Evolutionary conservation across 2,113 vertebrate species (phyloP).

Genomic region (Lepus europaeus): DNA sequence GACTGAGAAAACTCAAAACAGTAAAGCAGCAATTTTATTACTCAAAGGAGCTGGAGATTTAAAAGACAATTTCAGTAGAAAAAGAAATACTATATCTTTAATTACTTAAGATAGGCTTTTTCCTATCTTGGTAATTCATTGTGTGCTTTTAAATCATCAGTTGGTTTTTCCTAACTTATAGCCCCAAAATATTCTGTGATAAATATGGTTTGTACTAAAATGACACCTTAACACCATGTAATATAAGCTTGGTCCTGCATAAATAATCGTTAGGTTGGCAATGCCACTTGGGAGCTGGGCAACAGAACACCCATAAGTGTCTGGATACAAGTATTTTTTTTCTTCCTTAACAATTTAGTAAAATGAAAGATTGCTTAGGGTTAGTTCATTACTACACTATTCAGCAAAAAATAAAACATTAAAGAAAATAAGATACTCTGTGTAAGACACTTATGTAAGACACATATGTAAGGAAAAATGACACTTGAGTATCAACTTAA

Average conservation of each 20-base stretch:
- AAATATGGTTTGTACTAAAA: slow-evolving; percentile 12
- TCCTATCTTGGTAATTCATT: neutral
- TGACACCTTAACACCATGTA: slow-evolving; percentile 27
- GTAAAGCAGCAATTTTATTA: slow-evolving; percentile 32
- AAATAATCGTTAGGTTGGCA: slow-evolving; percentile 28
- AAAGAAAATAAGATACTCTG: slow-evolving; percentile 4
- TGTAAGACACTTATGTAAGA: too few species aligned
- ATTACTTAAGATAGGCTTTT: slow-evolving; percentile 41
- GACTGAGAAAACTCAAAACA: slow-evolving; percentile 31
- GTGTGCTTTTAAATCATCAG: slow-evolving; percentile 8
- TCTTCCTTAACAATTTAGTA: slow-evolving; percentile 40
- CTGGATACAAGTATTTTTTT: slow-evolving; percentile 45
- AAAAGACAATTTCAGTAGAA: slow-evolving; percentile 34
- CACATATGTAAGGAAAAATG: slow-evolving; percentile 55
- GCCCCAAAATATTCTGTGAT: slow-evolving; percentile 10
- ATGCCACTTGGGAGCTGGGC: neutral
- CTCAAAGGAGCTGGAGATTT: slow-evolving; percentile 39
- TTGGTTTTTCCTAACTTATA: slow-evolving; percentile 49
- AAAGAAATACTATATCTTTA: slow-evolving; percentile 33
- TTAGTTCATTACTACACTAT: slow-evolving; percentile 58
- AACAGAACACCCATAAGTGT: slow-evolving; percentile 30
- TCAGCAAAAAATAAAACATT: slow-evolving; percentile 55
- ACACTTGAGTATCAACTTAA: slow-evolving; percentile 6
- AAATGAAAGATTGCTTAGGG: slow-evolving; percentile 53
- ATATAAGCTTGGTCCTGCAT: slow-evolving; percentile 39